Base-by-base conservation (phyloP, 1,140 invertebrate species). In the Meloidogyne floridensis region DNA sequence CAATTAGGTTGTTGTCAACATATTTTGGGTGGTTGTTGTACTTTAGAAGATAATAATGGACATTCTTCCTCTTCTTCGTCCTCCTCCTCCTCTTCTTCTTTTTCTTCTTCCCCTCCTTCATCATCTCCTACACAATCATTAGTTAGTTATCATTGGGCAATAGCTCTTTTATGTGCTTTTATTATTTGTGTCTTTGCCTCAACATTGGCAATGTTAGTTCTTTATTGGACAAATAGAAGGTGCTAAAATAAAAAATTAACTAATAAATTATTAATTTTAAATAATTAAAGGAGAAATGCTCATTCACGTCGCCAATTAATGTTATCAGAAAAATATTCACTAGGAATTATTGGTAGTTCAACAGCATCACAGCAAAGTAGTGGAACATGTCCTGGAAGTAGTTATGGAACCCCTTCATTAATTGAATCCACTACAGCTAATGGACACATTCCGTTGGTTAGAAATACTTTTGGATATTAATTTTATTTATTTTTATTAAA, bases 101-200 rank as follows among this genome's bases (percentile, higher is more conserved):
- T 11, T 56, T 43, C 9, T 18, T 9, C 20, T 69, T 8, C 7
- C 8, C 10, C 56, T 47, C 51, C 75, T 76, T 42, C 51, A n/a
- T 53, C 43, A 69, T 10, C 54, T 8, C 8, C 59, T 8, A n/a
- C 65, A 65, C 15, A n/a, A 65, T n/a, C 15, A 6, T 65, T 65
- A 65, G 15, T 65, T 65, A 65, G 59, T 72, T 79, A 79, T 71
- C 77, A 79, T 71, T 79, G 77, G 77, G 65, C 65, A 51, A 9
- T 79, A 10, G 43, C 72, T 7, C 65, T 79, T 15, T 72, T 79
- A 43, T 42, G 18, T 53, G 11, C 72, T 11, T 79, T 79, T 72
- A 47, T 79, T 72, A 18, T 79, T 43, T 72, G 20, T 79, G 77
- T 79, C 47, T 79, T 79, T 72, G 65, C 72, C 51, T 79, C 77